A percentile compares a stretch with the other conserved stretches of the same genome.
phyloP scores from a whole-genome alignment of 2,888 invertebrate species.

The Troides oblongomaculatus region DNA sequence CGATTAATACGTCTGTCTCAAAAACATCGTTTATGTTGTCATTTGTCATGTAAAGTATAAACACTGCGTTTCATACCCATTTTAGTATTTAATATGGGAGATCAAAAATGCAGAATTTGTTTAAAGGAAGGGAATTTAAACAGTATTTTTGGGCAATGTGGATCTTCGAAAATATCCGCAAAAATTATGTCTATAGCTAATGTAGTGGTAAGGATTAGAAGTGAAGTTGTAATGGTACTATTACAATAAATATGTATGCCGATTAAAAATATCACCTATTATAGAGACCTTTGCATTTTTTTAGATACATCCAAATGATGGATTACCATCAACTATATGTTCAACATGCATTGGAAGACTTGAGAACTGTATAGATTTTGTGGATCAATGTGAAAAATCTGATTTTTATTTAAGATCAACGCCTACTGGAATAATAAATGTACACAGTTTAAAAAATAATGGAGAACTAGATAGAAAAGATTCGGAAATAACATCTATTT shows the following conservation, averaged over 20 bases:
- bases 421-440: not conserved
- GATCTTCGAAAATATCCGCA: slow-evolving; percentile 46
- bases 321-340: slow-evolving; percentile 60
- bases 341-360: slow-evolving; percentile 51
- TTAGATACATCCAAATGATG: slow-evolving; percentile 62
- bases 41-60: not conserved
- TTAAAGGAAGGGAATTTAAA: slow-evolving; percentile 44
- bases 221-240: not conserved
- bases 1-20: not conserved
- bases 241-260: not conserved
- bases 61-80: not conserved
- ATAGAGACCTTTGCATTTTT: slow-evolving; percentile 30
- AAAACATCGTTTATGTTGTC: not conserved
- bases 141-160: slow-evolving; percentile 51
- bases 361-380: slow-evolving; percentile 57
- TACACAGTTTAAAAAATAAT: slow-evolving; percentile 26
- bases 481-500: not conserved
- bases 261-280: not conserved
- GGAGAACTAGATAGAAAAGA: slow-evolving; percentile 14
- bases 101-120: slow-evolving; percentile 57
- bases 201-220: slow-evolving; percentile 51
- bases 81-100: slow-evolving; percentile 28
- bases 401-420: slow-evolving; percentile 38
- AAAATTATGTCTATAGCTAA: slow-evolving; percentile 60
- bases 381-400: slow-evolving; percentile 54